These are phyloP conservation scores for Spermophilus dauricus DNA, from an alignment of 2,113 vertebrate genomes.

Conservation along the genomic window DNA sequence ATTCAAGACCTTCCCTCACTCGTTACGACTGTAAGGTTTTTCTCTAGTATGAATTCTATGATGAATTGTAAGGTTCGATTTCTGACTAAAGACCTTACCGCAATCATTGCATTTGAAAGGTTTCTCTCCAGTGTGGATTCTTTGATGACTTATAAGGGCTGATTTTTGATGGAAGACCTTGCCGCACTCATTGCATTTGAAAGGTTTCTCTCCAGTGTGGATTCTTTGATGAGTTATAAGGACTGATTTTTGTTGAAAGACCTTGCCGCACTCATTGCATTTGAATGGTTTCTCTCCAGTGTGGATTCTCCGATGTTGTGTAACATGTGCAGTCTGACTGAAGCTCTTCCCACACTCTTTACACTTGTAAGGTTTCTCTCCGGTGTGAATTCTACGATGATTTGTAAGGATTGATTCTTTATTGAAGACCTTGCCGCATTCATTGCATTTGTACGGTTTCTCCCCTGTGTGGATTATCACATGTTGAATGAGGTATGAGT, in stretches of 20 bases:
- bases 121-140: neutral
- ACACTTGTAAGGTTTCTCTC: too few relatives aligned
- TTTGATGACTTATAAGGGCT: neutral
- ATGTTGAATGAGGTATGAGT: neutral
- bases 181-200: neutral
- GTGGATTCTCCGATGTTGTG: too few relatives aligned
- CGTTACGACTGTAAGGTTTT: neutral
- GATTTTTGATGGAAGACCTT: neutral
- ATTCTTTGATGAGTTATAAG: neutral
- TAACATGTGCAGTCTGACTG: too few relatives aligned
- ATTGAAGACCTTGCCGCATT: neutral
- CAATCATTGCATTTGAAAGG: neutral
- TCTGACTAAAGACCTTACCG: neutral
- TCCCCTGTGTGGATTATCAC: constrained; percentile 15
- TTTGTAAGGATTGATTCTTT: too few relatives aligned
- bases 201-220: constrained; percentile 9
- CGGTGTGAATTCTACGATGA: too few relatives aligned
- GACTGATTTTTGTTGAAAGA: too few relatives aligned
- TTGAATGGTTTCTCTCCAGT: too few relatives aligned
- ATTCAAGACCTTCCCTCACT: neutral
- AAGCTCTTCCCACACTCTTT: too few relatives aligned
- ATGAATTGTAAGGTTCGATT: neutral
- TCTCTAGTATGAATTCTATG: neutral
- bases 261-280: too few relatives aligned
- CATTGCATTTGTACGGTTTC: constrained; percentile 13